Evolutionary conservation across 2,888 invertebrate species (phyloP).

Genomic region (Gari tellinella): DNA sequence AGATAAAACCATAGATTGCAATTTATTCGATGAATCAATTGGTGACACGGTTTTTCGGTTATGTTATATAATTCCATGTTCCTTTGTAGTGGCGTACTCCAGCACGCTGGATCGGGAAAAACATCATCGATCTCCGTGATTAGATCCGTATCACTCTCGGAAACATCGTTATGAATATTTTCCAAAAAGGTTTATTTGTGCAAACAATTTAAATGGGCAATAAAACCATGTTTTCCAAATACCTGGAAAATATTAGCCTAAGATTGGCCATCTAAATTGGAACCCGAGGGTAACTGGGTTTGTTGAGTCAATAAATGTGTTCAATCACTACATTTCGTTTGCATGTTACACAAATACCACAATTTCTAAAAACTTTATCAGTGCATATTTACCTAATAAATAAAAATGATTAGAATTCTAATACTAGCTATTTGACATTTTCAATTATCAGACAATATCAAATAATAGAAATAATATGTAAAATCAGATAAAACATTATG

Average conservation of each 20-base stretch:
- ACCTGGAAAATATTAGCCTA: constrained; percentile 22
- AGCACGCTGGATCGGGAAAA: no score
- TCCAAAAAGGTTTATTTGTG: constrained; percentile 14
- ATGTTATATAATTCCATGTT: no score
- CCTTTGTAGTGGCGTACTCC: no score
- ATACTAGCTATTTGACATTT: constrained; percentile 58
- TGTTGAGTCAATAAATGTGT: constrained; percentile 10
- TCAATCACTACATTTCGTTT: no score
- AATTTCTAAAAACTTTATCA: background rate
- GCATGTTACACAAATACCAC: no score
- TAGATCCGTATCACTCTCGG: no score
- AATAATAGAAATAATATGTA: constrained; percentile 53
- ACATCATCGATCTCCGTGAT: no score
- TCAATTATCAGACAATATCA: constrained; percentile 47
- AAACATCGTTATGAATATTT: no score
- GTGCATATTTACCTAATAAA: constrained; percentile 17
- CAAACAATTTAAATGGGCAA: constrained; percentile 51
- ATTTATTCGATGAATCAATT: no score
- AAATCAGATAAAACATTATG: constrained; percentile 51
- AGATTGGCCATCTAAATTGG: constrained; percentile 26
- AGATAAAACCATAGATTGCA: no score
- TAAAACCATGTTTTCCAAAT: constrained; percentile 33
- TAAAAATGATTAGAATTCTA: constrained; percentile 55
- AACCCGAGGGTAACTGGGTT: background rate
- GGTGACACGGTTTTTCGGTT: no score